Conservation (phyloP, 1,140 invertebrate genomes). For the Tetragnatha versicolor region DNA sequence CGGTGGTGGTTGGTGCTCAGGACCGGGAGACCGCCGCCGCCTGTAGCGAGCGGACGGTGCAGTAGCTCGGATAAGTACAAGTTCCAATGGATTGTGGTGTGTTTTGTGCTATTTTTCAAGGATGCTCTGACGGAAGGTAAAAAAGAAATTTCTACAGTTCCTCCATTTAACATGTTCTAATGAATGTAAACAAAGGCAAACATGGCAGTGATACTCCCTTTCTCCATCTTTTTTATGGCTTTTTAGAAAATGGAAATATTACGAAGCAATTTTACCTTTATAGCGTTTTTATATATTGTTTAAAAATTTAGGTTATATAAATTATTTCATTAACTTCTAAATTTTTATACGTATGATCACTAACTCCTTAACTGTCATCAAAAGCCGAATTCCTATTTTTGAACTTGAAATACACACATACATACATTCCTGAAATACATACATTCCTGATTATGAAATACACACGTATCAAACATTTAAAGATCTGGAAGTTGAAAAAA, state of each 20-base stretch:
- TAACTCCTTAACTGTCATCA: too few relatives aligned
- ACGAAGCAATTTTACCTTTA: background rate
- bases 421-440: too few relatives aligned
- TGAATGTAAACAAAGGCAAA: background rate
- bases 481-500: too few relatives aligned
- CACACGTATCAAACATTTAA: too few relatives aligned
- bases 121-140: conserved; percentile 15
- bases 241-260: background rate
- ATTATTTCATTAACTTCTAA: too few relatives aligned
- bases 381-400: too few relatives aligned
- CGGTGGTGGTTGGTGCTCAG: conserved; percentile 15
- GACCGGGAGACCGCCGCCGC: conserved; percentile 28
- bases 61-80: background rate
- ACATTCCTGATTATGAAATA: too few relatives aligned
- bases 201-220: background rate
- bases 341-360: too few relatives aligned
- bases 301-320: background rate
- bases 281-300: background rate
- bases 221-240: background rate
- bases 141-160: too few relatives aligned
- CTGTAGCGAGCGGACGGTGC: background rate
- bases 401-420: too few relatives aligned
- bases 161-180: background rate
- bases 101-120: conserved; percentile 11
- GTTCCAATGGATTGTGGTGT: conserved; percentile 11